These are phyloP conservation scores for Eospalax fontanierii DNA, from an alignment of 2,797 vertebrate species.

Conservation along the genomic window DNA sequence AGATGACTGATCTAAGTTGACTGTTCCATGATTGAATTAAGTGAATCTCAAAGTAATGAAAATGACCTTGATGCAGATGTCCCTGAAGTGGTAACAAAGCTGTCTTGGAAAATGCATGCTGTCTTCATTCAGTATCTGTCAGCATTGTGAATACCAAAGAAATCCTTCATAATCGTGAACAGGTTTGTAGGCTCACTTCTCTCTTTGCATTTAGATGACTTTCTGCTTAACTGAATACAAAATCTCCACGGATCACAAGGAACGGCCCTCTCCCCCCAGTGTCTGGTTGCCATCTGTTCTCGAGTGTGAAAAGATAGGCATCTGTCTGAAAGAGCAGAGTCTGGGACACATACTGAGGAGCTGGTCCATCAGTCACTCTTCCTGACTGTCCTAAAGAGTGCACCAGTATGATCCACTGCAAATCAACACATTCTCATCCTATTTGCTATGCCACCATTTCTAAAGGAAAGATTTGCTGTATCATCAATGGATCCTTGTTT, in stretches of 20 bases:
- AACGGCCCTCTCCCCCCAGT: conserved; percentile 86
- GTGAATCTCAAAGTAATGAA: conserved; percentile 64
- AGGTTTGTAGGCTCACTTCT: conserved; percentile 81
- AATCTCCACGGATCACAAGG: conserved; percentile 88
- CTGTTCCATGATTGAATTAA: conserved; percentile 67
- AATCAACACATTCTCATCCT: conserved; percentile 82
- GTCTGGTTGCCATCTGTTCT: conserved; percentile 94
- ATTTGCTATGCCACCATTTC: conserved; percentile 85
- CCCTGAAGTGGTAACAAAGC: conserved; percentile 71
- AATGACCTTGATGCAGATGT: conserved; percentile 59
- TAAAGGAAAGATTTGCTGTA: conserved; percentile 89
- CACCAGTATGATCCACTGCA: conserved; percentile 67
- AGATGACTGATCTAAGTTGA: conserved; percentile 47
- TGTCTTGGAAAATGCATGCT: conserved; percentile 83
- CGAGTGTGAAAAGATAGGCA: conserved; percentile 76
- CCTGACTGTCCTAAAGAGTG: conserved; percentile 41
- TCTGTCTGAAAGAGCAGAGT: conserved; percentile 57
- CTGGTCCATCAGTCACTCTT: not conserved
- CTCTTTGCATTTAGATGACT: conserved; percentile 84
- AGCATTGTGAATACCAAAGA: conserved; percentile 82
- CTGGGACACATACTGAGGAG: conserved; percentile 27
- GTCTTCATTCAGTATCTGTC: conserved; percentile 85
- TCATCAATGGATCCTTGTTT: conserved; percentile 86
- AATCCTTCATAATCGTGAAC: conserved; percentile 83
- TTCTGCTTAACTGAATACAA: conserved; percentile 88